Conservation (phyloP, 2,113 vertebrate genomes). For the Bubalus kerabau region DNA sequence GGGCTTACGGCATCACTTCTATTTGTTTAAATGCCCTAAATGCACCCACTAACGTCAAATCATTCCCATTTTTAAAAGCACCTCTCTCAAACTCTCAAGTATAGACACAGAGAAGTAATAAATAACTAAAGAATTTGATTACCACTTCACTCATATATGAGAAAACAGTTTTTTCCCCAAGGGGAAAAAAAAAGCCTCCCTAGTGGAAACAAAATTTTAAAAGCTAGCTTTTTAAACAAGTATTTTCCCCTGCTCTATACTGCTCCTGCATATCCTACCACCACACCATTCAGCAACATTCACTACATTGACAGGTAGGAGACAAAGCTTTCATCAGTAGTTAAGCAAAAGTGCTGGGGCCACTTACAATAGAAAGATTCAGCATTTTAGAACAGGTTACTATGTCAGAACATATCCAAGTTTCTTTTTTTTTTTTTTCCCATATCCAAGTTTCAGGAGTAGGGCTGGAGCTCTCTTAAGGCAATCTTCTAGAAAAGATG, state of each 20-base stretch:
- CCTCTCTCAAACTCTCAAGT: not conserved
- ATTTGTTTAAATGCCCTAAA: not conserved
- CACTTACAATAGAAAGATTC: not conserved
- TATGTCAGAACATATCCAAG: not conserved
- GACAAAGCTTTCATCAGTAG: conserved; percentile 27
- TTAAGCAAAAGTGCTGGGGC: conserved; percentile 27
- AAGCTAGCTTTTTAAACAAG: conserved; percentile 22
- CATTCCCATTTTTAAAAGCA: conserved; percentile 7
- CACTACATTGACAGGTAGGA: not conserved
- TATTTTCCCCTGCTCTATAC: not conserved
- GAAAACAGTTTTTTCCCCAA: conserved; percentile 15
- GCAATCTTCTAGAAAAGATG: conserved; percentile 17
- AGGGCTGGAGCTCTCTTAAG: not conserved
- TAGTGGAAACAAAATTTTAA: not conserved
- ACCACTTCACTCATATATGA: not conserved
- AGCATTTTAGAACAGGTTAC: conserved; percentile 9
- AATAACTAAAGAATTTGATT: not conserved
- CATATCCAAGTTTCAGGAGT: not conserved
- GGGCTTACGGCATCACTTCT: not conserved
- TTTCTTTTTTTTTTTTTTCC: not conserved
- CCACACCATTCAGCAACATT: not conserved
- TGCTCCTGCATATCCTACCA: not conserved
- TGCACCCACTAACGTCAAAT: not conserved
- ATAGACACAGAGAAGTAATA: not conserved
- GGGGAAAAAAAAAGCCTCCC: not conserved